Evolutionary conservation across 2,113 vertebrate genomes (phyloP), one percentile per base, ranked within the genome.

Genomic region (Paratilapia polleni): DNA sequence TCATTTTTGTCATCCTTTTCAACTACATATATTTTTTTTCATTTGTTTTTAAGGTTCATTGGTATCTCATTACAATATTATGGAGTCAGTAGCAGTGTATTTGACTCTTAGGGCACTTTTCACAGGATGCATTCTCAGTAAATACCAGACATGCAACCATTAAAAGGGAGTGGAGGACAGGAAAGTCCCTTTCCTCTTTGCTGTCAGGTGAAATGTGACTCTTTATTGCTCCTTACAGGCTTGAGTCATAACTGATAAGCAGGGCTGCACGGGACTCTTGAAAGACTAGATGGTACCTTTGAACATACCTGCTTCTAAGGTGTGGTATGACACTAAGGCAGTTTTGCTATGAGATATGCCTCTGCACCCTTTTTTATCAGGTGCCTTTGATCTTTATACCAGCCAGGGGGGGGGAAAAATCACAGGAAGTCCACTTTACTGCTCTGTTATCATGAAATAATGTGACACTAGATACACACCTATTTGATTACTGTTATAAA

Each of bases 141-240:
- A 92, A 92, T 92, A 75, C 88, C 90, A 85, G 49, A 78, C 73
- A 58, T 75, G 56, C 76, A 62, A 10, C 6, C 15, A n/a, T 85
- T 22, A 62, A 86, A 52, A 79, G 83, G 83, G 91, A 82, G 87
- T 81, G 89, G 82, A 73, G 70, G 43, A 80, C 36, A 74, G 93
- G 92, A 91, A 95, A 94, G 92, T 91, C 93, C 93, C 93, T 75
- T 83, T 87, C 82, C 83, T 78, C 41, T 83, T 61, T 79, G 83
- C 80, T 88, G 83, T 84, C 92, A 93, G 93, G 91, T 87, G 92
- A 86, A 92, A 94, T 93, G 89, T 82, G 83, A 75, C 59, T 57
- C 77, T 84, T 90, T 59, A 75, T 85, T 90, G 84, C 86, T 14
- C 64, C 75, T 84, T 88, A 83, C 47, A 22, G 83, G 64, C 61